Conservation (phyloP, 2,888 invertebrate genomes). For the Epistrophe eligans region DNA sequence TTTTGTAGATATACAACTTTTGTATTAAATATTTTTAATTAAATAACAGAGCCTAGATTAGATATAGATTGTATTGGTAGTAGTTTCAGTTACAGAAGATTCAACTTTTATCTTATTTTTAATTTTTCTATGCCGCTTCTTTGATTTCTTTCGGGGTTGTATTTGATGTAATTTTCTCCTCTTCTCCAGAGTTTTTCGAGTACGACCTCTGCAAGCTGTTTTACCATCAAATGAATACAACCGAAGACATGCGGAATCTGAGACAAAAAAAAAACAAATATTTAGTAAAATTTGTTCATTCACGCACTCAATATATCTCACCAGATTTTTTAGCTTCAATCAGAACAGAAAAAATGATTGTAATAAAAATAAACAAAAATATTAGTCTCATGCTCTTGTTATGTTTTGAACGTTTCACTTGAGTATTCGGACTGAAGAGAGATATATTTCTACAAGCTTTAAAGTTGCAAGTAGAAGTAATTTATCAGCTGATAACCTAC, state of each 20-base stretch:
- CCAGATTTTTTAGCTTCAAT: conserved; percentile 24
- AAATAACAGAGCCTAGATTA: no score
- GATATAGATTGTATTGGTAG: no score
- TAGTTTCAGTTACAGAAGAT: not conserved
- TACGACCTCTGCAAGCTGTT: not conserved
- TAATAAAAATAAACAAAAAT: conserved; percentile 9
- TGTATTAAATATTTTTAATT: no score
- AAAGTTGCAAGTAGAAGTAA: not conserved
- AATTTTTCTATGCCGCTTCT: not conserved
- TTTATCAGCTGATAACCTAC: conserved; percentile 16
- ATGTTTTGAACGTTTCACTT: not conserved
- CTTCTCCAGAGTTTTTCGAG: not conserved
- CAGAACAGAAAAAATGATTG: not conserved
- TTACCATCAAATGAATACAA: not conserved
- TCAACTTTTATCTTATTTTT: not conserved
- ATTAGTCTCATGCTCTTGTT: not conserved
- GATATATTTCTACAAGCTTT: not conserved
- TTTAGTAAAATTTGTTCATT: not conserved
- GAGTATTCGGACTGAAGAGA: not conserved
- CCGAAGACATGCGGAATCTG: not conserved
- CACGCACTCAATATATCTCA: not conserved
- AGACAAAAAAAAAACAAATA: not conserved
- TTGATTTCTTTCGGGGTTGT: not conserved
- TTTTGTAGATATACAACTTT: no score
- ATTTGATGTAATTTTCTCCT: not conserved